Evolutionary conservation across 1,140 invertebrate species (phyloP).

Genomic region (Berghia stephanieae): DNA sequence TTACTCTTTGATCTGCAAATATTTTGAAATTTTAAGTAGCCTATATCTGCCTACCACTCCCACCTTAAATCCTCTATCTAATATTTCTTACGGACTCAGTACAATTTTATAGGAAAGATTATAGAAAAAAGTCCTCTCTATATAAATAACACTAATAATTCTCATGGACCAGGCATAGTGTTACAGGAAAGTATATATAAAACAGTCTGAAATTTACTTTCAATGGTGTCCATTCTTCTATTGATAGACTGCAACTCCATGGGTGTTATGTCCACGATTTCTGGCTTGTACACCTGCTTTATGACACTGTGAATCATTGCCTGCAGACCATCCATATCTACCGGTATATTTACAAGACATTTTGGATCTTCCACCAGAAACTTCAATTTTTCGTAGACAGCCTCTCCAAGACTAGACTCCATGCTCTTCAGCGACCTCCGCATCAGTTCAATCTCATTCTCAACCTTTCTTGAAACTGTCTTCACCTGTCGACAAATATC

Average conservation of each 20-base stretch:
- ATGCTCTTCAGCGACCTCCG: too few relatives aligned
- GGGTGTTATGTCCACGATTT: background rate
- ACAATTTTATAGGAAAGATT: too few relatives aligned
- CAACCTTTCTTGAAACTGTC: too few relatives aligned
- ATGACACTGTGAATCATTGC: conserved; percentile 15
- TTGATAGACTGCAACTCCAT: background rate
- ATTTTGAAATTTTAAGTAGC: too few relatives aligned
- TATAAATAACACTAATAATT: background rate
- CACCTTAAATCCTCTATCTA: too few relatives aligned
- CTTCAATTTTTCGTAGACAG: background rate
- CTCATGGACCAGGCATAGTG: background rate
- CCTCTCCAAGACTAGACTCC: background rate
- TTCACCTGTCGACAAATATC: too few relatives aligned
- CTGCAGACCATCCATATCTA: background rate
- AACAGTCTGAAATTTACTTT: conserved; percentile 10
- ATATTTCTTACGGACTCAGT: too few relatives aligned
- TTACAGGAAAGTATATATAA: background rate
- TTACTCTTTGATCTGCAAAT: too few relatives aligned
- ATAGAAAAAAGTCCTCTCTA: background rate
- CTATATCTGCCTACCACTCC: too few relatives aligned
- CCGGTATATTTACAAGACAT: background rate
- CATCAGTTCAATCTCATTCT: too few relatives aligned
- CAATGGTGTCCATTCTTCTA: conserved; percentile 13
- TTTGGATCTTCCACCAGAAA: conserved; percentile 16
- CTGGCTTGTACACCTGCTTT: background rate